Evolutionary conservation across 2,113 vertebrate genomes (phyloP), one percentile per base, ranked within the genome.

Genomic region (Solea senegalensis): DNA sequence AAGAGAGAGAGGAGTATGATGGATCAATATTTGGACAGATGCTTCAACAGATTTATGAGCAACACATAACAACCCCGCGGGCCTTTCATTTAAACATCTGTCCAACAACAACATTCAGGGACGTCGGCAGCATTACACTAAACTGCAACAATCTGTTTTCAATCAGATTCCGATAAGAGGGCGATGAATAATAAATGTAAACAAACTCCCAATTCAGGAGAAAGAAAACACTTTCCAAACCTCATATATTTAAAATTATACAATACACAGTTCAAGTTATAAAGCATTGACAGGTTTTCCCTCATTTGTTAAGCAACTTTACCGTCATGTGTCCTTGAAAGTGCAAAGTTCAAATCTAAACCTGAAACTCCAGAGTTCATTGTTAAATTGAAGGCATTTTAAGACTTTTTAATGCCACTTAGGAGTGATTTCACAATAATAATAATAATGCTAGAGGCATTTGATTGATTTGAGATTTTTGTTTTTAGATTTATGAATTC

Each of bases 41-140:
- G 21, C 21, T 21, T 21, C 21, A 21, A 73, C 54, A 12, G 56
- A 9, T 60, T 48, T 21, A 52, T 69, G 45, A 57, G 39, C 49
- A 34, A 68, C 26, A 59, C 49, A 54, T 14, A 50, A 27, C 0
- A 1, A 21, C 21, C 16, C 28, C 13, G 0, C 13, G 10, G 15
- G 8, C 26, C 13, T 27, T 5, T 4, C 14, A 8, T 49, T 34
- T 9, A 13, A 48, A 54, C 28, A 67, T 28, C 26, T 8, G 34
- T 56, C 43, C 43, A 56, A 16, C 12, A 57, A 16, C 44, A 26
- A 26, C 44, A 41, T 12, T 16, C 28, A 61, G 34, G 5, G 44
- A 55, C 13, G n/a, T 28, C 51, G n/a, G 8, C 13, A 27, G 8
- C 15, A 12, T 16, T 53, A 54, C 5, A 21, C 11, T 21, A 16